Percentiles rank a stretch among this genome's conserved stretches.
Conservation (phyloP, 2,113 vertebrate genomes). For the Cyanoramphus novaezelandiae region DNA sequence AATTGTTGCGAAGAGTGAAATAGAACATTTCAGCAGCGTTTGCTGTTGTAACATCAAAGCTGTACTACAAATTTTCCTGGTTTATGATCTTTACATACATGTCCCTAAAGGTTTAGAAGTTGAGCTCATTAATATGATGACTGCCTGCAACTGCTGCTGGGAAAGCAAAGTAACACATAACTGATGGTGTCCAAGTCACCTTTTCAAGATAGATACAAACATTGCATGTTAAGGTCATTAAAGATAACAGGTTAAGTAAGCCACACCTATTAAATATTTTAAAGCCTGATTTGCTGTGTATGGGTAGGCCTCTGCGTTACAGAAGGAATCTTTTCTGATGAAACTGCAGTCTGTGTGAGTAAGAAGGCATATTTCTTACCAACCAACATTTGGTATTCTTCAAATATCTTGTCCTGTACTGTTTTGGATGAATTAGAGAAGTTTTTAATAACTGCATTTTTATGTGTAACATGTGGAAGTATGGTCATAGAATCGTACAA, state of each 20-base stretch:
- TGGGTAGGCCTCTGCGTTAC: fast-evolving
- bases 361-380: neutral
- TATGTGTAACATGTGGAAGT: neutral
- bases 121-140: neutral
- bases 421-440: neutral
- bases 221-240: neutral
- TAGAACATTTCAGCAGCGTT: neutral
- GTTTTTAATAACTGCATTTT: neutral
- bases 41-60: neutral
- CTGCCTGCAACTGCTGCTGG: neutral
- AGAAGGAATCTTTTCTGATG: neutral
- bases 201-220: neutral
- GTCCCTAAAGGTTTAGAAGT: neutral
- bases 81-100: neutral
- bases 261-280: neutral
- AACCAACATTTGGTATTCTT: neutral
- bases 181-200: neutral
- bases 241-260: neutral
- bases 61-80: neutral
- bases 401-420: neutral
- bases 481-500: neutral
- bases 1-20: neutral
- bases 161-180: neutral
- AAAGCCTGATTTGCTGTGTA: neutral
- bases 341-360: neutral